Base-by-base conservation (phyloP, 2,888 invertebrate genomes). In the Scaptomyza caliginosa region DNA sequence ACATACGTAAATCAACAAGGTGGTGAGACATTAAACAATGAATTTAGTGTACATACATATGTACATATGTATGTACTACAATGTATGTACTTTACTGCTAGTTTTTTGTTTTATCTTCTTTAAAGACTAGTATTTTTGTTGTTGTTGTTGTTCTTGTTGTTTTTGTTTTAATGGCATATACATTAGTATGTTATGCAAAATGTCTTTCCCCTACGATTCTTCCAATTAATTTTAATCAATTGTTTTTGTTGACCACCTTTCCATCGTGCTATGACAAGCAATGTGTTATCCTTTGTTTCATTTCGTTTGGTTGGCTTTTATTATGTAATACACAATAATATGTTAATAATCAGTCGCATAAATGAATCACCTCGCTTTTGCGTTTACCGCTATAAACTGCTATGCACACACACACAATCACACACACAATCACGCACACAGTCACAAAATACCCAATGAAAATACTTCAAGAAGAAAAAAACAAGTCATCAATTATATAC, bases 261-360 rank as follows among this genome's bases (percentile, higher is more conserved):
- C 42, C 30, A 38, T 30, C 45, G 30, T 38, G 58, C 45, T 45
- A 63, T 63, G 59, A 55, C 74, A 66, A 55, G 72, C 72, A 55
- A 51, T 57, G 54, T 62, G 50, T 36, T 28, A 52, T 64, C 49
- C 42, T 28, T 45, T 4, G n/a, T 10, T 1, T 16, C 10, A 17
- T 28, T 24, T 42, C 3, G 10, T 40, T 21, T 13, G 21, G 23
- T 43, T 43, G 17, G 19, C 38, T 38, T 60, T 73, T 68, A 64
- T 72, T 73, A 71, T 73, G 62, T 73, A 70, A 58, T 70, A 77
- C 81, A 72, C 68, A 73, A 74, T 69, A 82, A 77, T 59, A 45
- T 75, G 74, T 79, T 67, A 79, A 78, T 86, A 88, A 85, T 88
- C 88, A 88, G 88, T 88, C 88, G 80, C 84, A 82, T 85, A 84